Conservation (phyloP, 2,113 vertebrate species). For the Barnardius zonarius region DNA sequence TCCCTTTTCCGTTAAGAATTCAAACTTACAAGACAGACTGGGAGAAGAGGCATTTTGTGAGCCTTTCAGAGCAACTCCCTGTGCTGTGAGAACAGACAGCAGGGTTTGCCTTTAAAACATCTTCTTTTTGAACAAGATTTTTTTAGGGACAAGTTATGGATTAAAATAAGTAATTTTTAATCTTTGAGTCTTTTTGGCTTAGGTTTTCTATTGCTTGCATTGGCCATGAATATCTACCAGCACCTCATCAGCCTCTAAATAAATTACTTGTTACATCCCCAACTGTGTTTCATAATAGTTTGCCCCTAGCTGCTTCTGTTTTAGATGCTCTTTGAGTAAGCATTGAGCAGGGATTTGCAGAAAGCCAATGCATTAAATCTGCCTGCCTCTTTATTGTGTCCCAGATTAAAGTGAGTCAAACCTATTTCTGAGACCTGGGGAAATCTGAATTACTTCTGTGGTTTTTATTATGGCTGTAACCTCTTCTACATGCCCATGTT, state of each 20-base stretch:
- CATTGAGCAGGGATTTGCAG: neutral
- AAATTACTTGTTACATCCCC: constrained; percentile 5
- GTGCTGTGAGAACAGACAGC: neutral
- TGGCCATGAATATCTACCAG: neutral
- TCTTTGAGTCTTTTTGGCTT: neutral
- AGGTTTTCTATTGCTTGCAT: neutral
- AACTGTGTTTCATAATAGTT: neutral
- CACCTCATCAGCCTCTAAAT: neutral
- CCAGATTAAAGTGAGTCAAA: neutral
- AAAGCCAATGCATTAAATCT: neutral
- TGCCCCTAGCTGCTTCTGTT: neutral
- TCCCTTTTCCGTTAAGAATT: neutral
- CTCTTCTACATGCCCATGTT: accelerated
- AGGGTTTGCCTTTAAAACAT: neutral
- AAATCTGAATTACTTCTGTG: neutral
- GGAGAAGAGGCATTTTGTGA: neutral
- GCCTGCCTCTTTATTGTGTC: neutral
- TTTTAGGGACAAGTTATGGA: neutral
- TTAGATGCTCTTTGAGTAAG: neutral
- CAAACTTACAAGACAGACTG: neutral
- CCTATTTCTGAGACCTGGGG: neutral
- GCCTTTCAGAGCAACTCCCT: neutral
- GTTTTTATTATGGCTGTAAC: neutral
- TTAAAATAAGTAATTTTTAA: constrained; percentile 12
- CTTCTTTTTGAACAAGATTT: neutral